Evolutionary conservation across 2,797 vertebrate genomes (phyloP), one percentile per base, ranked within the genome.

Genomic region (Rousettus madagascariensis): DNA sequence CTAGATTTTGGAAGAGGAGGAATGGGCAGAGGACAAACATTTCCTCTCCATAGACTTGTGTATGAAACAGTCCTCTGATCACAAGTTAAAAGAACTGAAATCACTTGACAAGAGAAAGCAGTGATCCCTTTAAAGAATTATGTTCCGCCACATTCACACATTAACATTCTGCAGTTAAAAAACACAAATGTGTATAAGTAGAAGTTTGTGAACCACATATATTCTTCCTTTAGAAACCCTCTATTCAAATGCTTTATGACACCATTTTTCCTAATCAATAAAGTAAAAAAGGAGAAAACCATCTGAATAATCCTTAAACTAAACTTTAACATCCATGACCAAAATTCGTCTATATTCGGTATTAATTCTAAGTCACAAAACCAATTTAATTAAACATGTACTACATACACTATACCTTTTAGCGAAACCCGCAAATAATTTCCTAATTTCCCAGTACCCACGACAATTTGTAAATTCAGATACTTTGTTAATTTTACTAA

Each of bases 341-440:
- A n/a, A 20, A 95, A 49, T 80, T 84, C 33, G 66, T 63, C n/a
- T 66, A 84, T 46, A 63, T 43, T 91, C 13, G 66, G 24, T 36
- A 90, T 2, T 79, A n/a, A 93, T 84, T 77, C 24, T 86, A 80
- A 84, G 49, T 38, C 74, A 95, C 38, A 91, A 87, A 90, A 74
- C 9, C 20, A 85, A 86, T 55, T 71, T 84, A 87, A 51, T 33
- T 63, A 33, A 90, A 43, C 7, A 38, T 9, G 13, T 26, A 91
- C 49, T 49, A 41, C 46, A 36, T 49, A 41, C 46, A 36, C 17
- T 36, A 28, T 22, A 57, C 38, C 30, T 79, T 71, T 79, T 57
- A 77, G 19, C 36, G 83, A 53, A 95, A 93, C 8, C 7, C 17
- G 51, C 5, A 26, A 82, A 61, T 36, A 91, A 85, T 33, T 55